phyloP scores from a whole-genome alignment of 2,797 vertebrate species.

The Sarcophilus harrisii region DNA sequence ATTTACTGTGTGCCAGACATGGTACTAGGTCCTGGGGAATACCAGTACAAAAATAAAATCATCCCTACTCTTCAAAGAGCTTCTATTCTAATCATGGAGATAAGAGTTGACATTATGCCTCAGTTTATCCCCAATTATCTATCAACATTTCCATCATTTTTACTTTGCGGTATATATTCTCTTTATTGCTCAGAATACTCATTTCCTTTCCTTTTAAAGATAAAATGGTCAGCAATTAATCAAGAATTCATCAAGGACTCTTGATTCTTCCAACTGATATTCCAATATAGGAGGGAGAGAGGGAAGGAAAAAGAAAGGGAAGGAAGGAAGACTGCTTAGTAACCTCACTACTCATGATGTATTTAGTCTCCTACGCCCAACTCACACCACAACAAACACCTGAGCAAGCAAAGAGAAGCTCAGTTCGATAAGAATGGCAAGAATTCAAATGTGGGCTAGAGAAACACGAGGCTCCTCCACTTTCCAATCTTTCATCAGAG shows the following conservation, averaged over 20 bases:
- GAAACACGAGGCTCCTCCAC: constrained; percentile 6
- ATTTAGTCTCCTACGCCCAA: neutral
- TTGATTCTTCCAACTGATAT: neutral
- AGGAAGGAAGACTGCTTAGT: neutral
- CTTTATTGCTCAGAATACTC: neutral
- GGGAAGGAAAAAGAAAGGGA: no score
- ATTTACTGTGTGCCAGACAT: no score
- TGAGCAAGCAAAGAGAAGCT: neutral
- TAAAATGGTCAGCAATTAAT: neutral
- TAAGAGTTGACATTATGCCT: neutral
- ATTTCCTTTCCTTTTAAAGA: neutral
- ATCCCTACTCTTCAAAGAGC: neutral
- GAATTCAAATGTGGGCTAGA: constrained; percentile 35
- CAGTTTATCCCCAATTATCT: neutral
- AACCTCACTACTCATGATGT: neutral
- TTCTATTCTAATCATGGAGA: neutral
- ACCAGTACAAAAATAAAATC: neutral
- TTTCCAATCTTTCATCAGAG: neutral
- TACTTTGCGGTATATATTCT: neutral
- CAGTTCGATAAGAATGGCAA: constrained; percentile 13
- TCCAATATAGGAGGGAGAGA: neutral
- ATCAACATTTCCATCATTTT: neutral
- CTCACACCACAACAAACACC: neutral
- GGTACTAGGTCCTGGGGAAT: neutral
- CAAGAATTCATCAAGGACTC: neutral